Percentiles rank a stretch among this genome's conserved stretches.
phyloP scores from a whole-genome alignment of 2,113 vertebrate genomes.

The Siniperca knerii region DNA sequence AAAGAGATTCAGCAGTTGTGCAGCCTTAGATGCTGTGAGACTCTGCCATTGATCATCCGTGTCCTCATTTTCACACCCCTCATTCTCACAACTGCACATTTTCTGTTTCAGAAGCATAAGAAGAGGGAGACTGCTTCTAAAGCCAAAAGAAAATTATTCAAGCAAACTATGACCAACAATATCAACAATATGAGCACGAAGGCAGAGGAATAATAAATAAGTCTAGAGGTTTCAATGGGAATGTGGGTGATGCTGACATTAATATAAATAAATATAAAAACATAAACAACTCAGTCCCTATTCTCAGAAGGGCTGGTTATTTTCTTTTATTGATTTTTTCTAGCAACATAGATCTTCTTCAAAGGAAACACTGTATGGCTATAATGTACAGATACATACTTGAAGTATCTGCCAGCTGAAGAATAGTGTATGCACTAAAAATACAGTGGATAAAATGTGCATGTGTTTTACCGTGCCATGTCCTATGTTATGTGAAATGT shows the following conservation, averaged over 20 bases:
- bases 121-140: neutral
- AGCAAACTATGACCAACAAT: conserved; percentile 13
- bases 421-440: neutral
- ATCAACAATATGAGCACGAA: neutral
- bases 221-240: conserved; percentile 19
- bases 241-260: neutral
- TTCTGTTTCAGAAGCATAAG: neutral
- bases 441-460: neutral
- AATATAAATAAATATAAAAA: neutral
- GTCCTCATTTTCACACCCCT: conserved; percentile 19
- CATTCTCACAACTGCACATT: neutral
- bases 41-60: neutral
- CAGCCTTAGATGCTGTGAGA: neutral
- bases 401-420: neutral
- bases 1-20: neutral
- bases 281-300: neutral
- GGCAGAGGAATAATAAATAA: neutral
- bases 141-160: conserved; percentile 5
- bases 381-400: neutral
- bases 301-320: neutral
- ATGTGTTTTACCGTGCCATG: neutral
- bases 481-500: neutral
- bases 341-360: neutral
- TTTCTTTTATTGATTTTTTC: conserved; percentile 13
- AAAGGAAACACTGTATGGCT: neutral